Percentiles rank a stretch among this genome's conserved stretches.
phyloP scores from a whole-genome alignment of 2,113 vertebrate genomes.

The Bostrychus sinensis region DNA sequence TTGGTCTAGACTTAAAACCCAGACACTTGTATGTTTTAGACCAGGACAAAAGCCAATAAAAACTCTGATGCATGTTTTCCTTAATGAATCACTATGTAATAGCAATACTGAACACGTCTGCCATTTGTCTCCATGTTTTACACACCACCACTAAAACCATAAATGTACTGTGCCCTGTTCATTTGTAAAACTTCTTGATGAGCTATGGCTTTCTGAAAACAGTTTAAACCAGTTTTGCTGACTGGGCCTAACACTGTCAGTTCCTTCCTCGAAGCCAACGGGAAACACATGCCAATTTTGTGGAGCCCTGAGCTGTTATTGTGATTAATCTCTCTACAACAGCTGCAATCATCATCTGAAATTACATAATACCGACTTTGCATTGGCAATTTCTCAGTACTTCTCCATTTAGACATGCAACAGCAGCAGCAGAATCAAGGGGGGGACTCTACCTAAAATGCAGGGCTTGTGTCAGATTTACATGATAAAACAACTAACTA shows the following conservation, averaged over 20 bases:
- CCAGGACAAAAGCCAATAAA: background rate
- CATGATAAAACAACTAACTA: background rate
- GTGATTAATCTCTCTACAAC: conserved; percentile 37
- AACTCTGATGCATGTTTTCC: background rate
- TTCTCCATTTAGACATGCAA: conserved; percentile 50
- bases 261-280: conserved; percentile 31
- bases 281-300: conserved; percentile 36
- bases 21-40: background rate
- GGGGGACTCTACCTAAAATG: background rate
- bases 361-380: conserved; percentile 30
- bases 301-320: conserved; percentile 30
- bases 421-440: conserved; percentile 3
- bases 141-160: background rate
- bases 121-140: background rate
- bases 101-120: background rate
- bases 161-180: background rate
- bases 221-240: conserved; percentile 45
- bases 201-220: conserved; percentile 12
- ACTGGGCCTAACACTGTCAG: conserved; percentile 22
- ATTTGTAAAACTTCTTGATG: background rate
- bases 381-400: conserved; percentile 11
- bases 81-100: background rate
- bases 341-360: conserved; percentile 30
- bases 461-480: background rate
- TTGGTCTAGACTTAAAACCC: background rate